Evolutionary conservation across 1,140 invertebrate genomes (phyloP).

Genomic region (Sinonovacula constricta): DNA sequence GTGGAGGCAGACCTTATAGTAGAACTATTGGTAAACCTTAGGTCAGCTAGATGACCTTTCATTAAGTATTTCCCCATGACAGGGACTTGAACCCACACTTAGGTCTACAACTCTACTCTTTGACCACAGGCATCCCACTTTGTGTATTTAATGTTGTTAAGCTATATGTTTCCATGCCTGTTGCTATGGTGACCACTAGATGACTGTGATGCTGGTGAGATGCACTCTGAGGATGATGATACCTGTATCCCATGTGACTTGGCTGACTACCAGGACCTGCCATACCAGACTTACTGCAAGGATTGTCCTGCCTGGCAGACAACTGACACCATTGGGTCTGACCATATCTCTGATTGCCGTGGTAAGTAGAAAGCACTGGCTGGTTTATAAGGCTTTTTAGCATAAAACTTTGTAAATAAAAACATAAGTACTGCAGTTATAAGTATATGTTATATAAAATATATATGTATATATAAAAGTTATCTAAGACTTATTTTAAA

Average conservation of each 20-base stretch:
- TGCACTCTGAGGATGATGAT: background rate
- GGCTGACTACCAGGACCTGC: conserved; percentile 3
- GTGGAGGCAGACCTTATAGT: no score
- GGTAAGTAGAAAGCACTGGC: background rate
- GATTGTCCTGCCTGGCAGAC: background rate
- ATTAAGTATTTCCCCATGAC: no score
- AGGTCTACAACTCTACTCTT: no score
- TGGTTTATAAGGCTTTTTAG: background rate
- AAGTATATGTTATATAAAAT: conserved; percentile 2
- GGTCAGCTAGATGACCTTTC: no score
- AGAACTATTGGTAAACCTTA: no score
- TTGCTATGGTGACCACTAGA: no score
- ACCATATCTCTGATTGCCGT: conserved; percentile 4
- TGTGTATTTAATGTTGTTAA: no score
- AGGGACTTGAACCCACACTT: no score
- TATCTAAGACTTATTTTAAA: no score
- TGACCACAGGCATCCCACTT: no score
- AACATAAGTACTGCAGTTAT: background rate
- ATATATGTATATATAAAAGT: no score
- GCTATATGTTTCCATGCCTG: no score
- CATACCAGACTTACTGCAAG: background rate
- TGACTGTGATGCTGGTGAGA: background rate
- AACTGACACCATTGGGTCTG: background rate
- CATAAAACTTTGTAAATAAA: background rate
- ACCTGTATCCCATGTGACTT: conserved; percentile 1